Evolutionary conservation across 2,888 invertebrate species (phyloP).

Genomic region (Drosophila pseudotakahashii): DNA sequence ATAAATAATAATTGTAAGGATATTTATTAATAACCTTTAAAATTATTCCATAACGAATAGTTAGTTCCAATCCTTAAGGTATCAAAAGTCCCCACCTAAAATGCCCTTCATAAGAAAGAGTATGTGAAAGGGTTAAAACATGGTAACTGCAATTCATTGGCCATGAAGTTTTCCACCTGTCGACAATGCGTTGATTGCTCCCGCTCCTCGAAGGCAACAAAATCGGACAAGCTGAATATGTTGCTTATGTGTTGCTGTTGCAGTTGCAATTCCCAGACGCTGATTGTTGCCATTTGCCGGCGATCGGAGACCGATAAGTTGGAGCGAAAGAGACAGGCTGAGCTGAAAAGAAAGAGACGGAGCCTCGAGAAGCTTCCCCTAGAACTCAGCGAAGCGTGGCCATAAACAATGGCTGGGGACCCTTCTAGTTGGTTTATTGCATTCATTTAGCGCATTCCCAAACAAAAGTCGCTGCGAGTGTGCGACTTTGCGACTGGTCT

Average conservation of each 20-base stretch:
- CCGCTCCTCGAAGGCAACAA: conserved; percentile 41
- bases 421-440: conserved; percentile 61
- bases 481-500: conserved; percentile 14
- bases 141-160: conserved; percentile 65
- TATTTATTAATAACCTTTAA: no score
- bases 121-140: conserved; percentile 16
- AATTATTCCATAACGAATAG: no score
- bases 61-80: no score
- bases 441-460: conserved; percentile 64
- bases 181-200: conserved; percentile 74
- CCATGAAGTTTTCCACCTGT: conserved; percentile 74
- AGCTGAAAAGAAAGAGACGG: conserved; percentile 1
- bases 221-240: conserved; percentile 23
- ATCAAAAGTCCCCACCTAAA: not conserved
- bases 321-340: conserved; percentile 14
- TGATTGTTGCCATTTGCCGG: conserved; percentile 73
- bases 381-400: conserved; percentile 50
- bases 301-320: conserved; percentile 49
- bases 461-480: conserved; percentile 25
- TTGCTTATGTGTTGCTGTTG: conserved; percentile 21
- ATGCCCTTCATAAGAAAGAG: not conserved
- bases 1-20: no score
- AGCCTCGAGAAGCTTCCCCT: conserved; percentile 21
- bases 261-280: conserved; percentile 38
- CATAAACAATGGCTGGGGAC: conserved; percentile 44